Evolutionary conservation across 2,797 vertebrate species (phyloP).

Genomic region (Myotis findleyi): DNA sequence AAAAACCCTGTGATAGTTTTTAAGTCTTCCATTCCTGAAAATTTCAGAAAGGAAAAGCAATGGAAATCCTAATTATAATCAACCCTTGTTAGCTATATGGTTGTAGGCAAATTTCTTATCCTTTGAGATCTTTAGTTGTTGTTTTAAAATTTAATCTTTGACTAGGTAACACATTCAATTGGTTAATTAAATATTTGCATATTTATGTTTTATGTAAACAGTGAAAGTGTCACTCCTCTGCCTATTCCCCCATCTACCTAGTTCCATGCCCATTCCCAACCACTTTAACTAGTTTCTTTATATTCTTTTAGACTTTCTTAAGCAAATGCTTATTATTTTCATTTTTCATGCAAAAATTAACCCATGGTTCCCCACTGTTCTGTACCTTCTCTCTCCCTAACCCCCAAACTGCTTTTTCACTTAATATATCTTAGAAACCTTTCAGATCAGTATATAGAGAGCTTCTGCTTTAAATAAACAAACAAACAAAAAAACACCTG

Average conservation of each 20-base stretch:
- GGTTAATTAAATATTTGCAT: slow-evolving; percentile 12
- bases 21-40: slow-evolving; percentile 45
- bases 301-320: slow-evolving; percentile 46
- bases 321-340: slow-evolving; percentile 11
- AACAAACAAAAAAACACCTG: neutral
- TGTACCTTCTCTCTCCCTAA: neutral
- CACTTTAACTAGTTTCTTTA: slow-evolving; percentile 34
- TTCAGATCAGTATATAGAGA: slow-evolving; percentile 7
- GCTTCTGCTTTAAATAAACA: neutral
- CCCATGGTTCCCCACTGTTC: neutral
- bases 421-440: slow-evolving; percentile 18
- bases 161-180: slow-evolving; percentile 20
- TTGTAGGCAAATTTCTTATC: neutral
- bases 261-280: neutral
- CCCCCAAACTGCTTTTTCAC: neutral
- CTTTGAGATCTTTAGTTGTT: slow-evolving; percentile 6
- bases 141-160: slow-evolving; percentile 20
- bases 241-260: neutral
- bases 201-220: slow-evolving; percentile 34
- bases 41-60: slow-evolving; percentile 47
- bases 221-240: slow-evolving; percentile 3
- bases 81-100: neutral
- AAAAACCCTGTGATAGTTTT: slow-evolving; percentile 30
- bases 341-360: slow-evolving; percentile 29
- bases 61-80: neutral